Evolutionary conservation across 1,140 invertebrate species (phyloP).

Genomic region (Scaptomyza hsui): DNA sequence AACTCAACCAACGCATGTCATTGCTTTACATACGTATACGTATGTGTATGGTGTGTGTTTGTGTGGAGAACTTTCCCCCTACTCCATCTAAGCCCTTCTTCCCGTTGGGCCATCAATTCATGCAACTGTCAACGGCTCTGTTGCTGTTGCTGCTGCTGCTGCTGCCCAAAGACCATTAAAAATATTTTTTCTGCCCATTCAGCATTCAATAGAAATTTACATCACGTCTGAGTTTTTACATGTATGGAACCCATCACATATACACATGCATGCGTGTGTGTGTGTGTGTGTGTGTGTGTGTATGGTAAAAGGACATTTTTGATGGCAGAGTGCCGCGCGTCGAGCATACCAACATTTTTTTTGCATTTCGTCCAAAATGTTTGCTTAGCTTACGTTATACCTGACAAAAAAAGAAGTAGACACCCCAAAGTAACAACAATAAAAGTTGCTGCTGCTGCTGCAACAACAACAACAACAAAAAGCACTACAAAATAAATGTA

Average conservation of each 20-base stretch:
- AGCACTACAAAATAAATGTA: slow-evolving; percentile 18
- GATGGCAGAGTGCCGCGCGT: slow-evolving; percentile 54
- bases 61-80: background rate
- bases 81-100: too few species aligned
- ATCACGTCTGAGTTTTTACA: slow-evolving; percentile 79
- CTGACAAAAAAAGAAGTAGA: slow-evolving; percentile 40
- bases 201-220: slow-evolving; percentile 82
- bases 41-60: slow-evolving; percentile 6
- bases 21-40: slow-evolving; percentile 41
- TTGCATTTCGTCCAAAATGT: slow-evolving; percentile 57
- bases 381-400: slow-evolving; percentile 69
- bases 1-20: slow-evolving; percentile 31
- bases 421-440: slow-evolving; percentile 66
- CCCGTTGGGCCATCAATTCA: slow-evolving; percentile 44
- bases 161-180: slow-evolving; percentile 72
- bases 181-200: slow-evolving; percentile 80
- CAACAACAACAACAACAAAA: background rate
- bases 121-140: slow-evolving; percentile 62
- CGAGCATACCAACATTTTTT: slow-evolving; percentile 77
- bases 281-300: slow-evolving; percentile 16
- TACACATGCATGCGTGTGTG: background rate
- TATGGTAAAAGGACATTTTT: slow-evolving; percentile 73
- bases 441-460: slow-evolving; percentile 33
- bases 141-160: slow-evolving; percentile 23
- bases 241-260: slow-evolving; percentile 36